These are phyloP conservation scores for Pemphredon lugubris DNA, from an alignment of 2,888 invertebrate genomes.

Conservation along the genomic window DNA sequence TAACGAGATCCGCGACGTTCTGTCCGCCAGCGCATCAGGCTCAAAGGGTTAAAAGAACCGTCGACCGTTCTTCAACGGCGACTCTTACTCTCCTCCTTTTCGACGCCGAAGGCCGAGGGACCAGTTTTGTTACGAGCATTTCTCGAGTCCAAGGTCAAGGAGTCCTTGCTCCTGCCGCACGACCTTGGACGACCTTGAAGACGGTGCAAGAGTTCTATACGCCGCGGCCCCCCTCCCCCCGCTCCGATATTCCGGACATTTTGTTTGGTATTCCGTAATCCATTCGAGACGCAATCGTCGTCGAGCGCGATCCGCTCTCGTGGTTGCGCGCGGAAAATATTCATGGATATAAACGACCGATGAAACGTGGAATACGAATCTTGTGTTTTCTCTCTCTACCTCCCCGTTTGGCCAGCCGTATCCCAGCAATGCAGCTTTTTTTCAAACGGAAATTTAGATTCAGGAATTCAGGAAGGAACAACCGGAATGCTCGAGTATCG, in stretches of 20 bases:
- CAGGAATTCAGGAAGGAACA: conserved; percentile 37
- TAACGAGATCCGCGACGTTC: too few relatives aligned
- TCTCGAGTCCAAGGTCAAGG: conserved; percentile 55
- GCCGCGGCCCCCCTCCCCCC: conserved; percentile 26
- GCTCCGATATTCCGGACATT: conserved; percentile 26
- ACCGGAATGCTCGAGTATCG: conserved; percentile 8
- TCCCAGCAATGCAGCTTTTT: conserved; percentile 8
- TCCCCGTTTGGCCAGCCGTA: conserved; percentile 8
- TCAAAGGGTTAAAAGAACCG: too few relatives aligned
- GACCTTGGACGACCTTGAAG: conserved; percentile 75
- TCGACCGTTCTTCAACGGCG: too few relatives aligned
- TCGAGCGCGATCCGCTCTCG: background rate
- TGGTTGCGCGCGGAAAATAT: background rate
- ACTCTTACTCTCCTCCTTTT: conserved; percentile 46
- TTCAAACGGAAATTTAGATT: background rate
- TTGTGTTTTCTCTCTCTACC: too few relatives aligned
- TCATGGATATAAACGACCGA: too few relatives aligned
- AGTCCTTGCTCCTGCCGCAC: conserved; percentile 64
- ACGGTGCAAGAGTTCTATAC: conserved; percentile 33
- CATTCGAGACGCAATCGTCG: background rate
- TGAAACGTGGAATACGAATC: background rate
- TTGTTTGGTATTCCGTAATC: conserved; percentile 29
- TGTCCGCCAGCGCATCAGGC: too few relatives aligned
- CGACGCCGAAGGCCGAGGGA: conserved; percentile 45
- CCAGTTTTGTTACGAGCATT: conserved; percentile 58